A percentile compares a stretch with the other conserved stretches of the same genome.
Conservation (phyloP, 2,888 invertebrate genomes). For the Drosophila pegasa region DNA sequence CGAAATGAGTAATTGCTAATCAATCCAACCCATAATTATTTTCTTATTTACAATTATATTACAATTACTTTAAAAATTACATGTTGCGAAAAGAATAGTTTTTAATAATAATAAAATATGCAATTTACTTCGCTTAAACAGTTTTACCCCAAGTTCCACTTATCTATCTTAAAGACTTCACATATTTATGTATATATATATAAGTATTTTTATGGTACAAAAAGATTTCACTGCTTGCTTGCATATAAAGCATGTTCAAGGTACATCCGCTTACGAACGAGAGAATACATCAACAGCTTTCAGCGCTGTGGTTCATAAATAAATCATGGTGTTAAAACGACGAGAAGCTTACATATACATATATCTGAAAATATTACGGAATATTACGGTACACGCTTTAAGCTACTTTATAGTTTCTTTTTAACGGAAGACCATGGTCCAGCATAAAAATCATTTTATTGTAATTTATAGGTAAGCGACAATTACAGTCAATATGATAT, state of each 20-base stretch:
- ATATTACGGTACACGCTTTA: not conserved
- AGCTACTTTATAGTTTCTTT: not conserved
- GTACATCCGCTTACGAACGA: not conserved
- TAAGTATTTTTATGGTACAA: not conserved
- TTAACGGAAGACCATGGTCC: not conserved
- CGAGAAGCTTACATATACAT: not conserved
- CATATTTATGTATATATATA: too few relatives aligned
- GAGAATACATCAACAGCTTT: constrained; percentile 2
- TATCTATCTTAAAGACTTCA: too few relatives aligned
- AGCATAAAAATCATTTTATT: not conserved
- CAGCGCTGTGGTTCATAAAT: not conserved
- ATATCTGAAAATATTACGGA: not conserved
- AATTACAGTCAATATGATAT: too few relatives aligned
- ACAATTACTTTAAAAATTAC: too few relatives aligned
- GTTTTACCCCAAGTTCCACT: too few relatives aligned
- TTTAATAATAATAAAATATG: too few relatives aligned
- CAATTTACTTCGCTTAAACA: too few relatives aligned
- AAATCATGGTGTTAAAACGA: not conserved
- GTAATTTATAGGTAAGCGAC: not conserved
- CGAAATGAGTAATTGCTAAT: not conserved
- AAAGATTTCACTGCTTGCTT: not conserved
- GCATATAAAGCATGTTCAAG: not conserved
- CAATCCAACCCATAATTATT: not conserved
- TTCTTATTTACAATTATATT: too few relatives aligned
- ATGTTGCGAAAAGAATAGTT: too few relatives aligned